phyloP scores from a whole-genome alignment of 2,113 vertebrate genomes.

The Lipophrys pholis region DNA sequence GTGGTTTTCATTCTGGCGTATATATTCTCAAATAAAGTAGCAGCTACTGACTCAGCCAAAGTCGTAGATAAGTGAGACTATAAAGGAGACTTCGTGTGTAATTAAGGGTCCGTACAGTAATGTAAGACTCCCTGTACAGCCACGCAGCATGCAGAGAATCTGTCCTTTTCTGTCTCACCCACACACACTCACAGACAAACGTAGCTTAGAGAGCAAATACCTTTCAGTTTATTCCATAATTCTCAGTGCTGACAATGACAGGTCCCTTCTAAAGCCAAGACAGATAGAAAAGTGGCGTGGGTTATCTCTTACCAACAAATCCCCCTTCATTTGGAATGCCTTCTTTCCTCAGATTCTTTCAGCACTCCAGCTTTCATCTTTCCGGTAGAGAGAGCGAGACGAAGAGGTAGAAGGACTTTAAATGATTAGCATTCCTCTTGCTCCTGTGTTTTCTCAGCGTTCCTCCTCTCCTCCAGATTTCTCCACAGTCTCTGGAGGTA shows the following conservation, averaged over 20 bases:
- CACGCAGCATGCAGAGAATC: slow-evolving; percentile 68
- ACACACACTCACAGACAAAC: slow-evolving; percentile 20
- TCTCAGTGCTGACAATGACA: slow-evolving; percentile 27
- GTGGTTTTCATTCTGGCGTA: slow-evolving; percentile 29
- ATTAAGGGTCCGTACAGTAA: slow-evolving; percentile 43
- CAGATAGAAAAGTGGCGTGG: slow-evolving; percentile 53
- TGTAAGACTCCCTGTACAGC: slow-evolving; percentile 29
- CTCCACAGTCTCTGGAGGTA: slow-evolving; percentile 64
- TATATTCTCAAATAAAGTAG: slow-evolving; percentile 12
- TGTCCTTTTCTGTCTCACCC: slow-evolving; percentile 29
- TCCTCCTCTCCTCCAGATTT: slow-evolving; percentile 60
- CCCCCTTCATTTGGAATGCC: slow-evolving; percentile 55
- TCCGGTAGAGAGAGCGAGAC: slow-evolving; percentile 34
- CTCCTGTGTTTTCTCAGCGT: slow-evolving; percentile 49
- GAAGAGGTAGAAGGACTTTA: slow-evolving; percentile 48
- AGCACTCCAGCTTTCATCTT: slow-evolving; percentile 61
- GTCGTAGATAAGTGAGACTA: slow-evolving; percentile 38
- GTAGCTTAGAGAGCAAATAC: slow-evolving; percentile 10
- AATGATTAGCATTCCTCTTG: slow-evolving; percentile 56
- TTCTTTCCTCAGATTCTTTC: slow-evolving; percentile 58
- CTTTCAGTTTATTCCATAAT: slow-evolving; percentile 21
- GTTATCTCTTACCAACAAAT: slow-evolving; percentile 68
- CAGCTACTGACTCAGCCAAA: slow-evolving; percentile 61
- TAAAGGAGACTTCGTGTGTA: slow-evolving; percentile 35
- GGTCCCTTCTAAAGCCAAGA: background rate